Evolutionary conservation across 2,113 vertebrate genomes (phyloP).

Genomic region (Crypturellus undulatus): DNA sequence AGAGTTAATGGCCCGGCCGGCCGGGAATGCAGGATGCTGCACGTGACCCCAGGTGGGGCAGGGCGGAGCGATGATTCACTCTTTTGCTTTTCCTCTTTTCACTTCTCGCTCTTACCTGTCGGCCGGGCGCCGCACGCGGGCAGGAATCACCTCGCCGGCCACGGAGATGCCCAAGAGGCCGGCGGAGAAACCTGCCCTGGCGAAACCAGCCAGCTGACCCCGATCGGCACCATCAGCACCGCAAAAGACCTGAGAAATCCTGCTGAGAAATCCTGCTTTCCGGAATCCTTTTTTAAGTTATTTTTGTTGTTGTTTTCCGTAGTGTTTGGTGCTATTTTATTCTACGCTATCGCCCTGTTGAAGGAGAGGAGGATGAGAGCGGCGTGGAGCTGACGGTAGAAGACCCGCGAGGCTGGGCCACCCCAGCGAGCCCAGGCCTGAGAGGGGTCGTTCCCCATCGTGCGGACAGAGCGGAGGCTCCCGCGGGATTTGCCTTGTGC

Average conservation of each 20-base stretch:
- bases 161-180: neutral
- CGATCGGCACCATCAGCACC: fast-evolving
- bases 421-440: neutral
- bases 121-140: neutral
- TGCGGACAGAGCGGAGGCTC: neutral
- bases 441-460: too few relatives aligned
- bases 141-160: neutral
- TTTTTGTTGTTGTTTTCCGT: neutral
- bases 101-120: constrained; percentile 68
- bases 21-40: constrained; percentile 43
- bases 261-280: neutral
- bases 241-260: neutral
- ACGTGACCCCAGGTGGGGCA: constrained; percentile 70
- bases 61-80: constrained; percentile 70
- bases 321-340: neutral
- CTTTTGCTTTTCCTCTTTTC: constrained; percentile 62
- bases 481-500: neutral
- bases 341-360: fast-evolving
- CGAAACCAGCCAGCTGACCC: neutral
- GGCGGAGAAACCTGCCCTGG: fast-evolving
- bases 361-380: constrained; percentile 4
- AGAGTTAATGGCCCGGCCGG: constrained; percentile 38
- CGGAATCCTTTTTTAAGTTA: neutral
- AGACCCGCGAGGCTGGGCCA: neutral
- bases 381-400: neutral